These are phyloP conservation scores for Trichoplusia ni DNA, from an alignment of 1,140 invertebrate species.

Conservation along the genomic window DNA sequence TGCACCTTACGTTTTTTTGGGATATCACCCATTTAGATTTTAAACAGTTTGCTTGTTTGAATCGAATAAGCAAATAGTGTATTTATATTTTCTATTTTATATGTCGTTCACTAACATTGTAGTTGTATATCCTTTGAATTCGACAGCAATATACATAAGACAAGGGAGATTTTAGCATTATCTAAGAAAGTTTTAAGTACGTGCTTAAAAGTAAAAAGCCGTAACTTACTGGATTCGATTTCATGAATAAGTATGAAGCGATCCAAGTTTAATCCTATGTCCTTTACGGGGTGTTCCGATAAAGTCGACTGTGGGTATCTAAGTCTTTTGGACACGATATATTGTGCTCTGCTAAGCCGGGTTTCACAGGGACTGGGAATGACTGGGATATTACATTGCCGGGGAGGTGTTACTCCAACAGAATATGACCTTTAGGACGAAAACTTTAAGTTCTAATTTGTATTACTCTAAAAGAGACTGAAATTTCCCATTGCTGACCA, in stretches of 20 bases:
- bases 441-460: not conserved
- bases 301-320: slow-evolving; percentile 23
- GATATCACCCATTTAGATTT: no score
- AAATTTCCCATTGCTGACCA: slow-evolving; percentile 21
- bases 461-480: slow-evolving; percentile 15
- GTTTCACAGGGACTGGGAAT: slow-evolving; percentile 8
- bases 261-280: slow-evolving; percentile 8
- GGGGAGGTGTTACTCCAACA: slow-evolving; percentile 3
- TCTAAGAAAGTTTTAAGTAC: no score
- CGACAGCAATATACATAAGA: no score
- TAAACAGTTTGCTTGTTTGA: no score
- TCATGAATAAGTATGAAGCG: slow-evolving; percentile 8
- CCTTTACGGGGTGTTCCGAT: slow-evolving; percentile 15
- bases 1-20: no score
- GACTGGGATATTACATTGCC: slow-evolving; percentile 7
- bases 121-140: no score
- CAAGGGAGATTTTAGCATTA: no score
- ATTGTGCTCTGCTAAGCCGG: slow-evolving; percentile 27
- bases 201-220: no score
- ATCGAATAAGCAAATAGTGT: no score
- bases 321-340: slow-evolving; percentile 30
- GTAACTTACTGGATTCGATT: not conserved
- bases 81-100: no score
- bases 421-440: not conserved
- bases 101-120: no score